Base-by-base conservation (phyloP, 2,888 invertebrate genomes). In the Scelioninae gen. 2 region DNA sequence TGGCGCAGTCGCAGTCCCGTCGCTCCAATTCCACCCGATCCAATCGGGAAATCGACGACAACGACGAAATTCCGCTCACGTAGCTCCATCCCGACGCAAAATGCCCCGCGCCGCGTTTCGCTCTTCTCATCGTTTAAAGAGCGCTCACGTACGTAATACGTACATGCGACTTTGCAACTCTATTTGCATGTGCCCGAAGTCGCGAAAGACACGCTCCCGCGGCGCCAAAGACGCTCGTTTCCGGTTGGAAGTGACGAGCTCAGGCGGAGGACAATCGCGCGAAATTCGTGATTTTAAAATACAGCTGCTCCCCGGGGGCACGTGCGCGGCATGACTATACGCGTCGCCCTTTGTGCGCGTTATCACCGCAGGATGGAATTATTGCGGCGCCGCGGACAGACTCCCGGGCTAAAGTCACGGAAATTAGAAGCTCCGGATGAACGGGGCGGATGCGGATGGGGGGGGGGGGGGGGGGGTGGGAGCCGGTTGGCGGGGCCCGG, bases 141-240 rank as follows among this genome's bases (percentile, higher is more conserved):
- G 67, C 18, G 61, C 58, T 39, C 73, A 64, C 37, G 60, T 60
- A 65, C 39, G 43, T 60, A 60, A 68, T 67, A 63, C 57, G 39
- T 57, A 63, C 13, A 67, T 46, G 68, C 35, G 64, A 75, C 67
- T 75, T 68, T 63, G 64, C 72, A 75, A 75, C 72, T 69, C 46
- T 60, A 74, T 74, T 74, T 71, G 71, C 71, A 72, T 72, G 64
- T 72, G 31, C 33, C 65, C 68, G 61, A 48, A 65, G 61, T 74
- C 74, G 65, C 70, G 74, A 70, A 74, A 74, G 74, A 67, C 67
- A 70, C 70, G 74, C 61, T 70, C 70, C 67, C 67, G 39, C 63
- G 39, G 58, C 67, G 39, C 63, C 28, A 68, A 72, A 71, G 71
- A 67, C 63, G 67, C 65, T 72, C 68, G 71, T 72, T 68, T 68